These are phyloP conservation scores for Nestor notabilis DNA, from an alignment of 2,113 vertebrate species.

Conservation along the genomic window DNA sequence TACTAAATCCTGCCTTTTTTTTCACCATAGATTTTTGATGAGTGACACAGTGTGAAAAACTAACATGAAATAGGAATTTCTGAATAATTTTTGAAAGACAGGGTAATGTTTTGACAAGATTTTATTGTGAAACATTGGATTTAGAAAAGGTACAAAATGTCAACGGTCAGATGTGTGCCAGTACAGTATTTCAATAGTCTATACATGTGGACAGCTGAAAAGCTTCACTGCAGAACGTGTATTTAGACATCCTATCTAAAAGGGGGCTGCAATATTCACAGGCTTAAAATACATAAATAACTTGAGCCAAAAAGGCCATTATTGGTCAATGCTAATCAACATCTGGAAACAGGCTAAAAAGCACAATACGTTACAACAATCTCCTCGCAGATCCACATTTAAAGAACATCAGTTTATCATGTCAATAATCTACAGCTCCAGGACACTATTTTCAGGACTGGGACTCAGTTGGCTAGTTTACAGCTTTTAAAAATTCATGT, in stretches of 20 bases:
- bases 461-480: constrained; percentile 47
- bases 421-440: constrained; percentile 69
- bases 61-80: background rate
- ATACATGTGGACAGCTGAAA: constrained; percentile 81
- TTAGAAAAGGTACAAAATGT: constrained; percentile 98
- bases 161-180: constrained; percentile 85
- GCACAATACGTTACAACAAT: constrained; percentile 79
- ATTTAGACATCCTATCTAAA: constrained; percentile 84
- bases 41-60: background rate
- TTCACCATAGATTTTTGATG: background rate
- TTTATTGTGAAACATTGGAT: constrained; percentile 95
- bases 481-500: constrained; percentile 45
- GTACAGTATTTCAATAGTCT: constrained; percentile 79
- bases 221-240: constrained; percentile 80
- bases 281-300: constrained; percentile 84
- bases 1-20: background rate
- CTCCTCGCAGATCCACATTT: constrained; percentile 68
- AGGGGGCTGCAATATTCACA: constrained; percentile 83
- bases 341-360: constrained; percentile 76
- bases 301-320: constrained; percentile 72
- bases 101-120: constrained; percentile 79
- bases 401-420: constrained; percentile 70
- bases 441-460: background rate
- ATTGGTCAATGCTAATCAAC: constrained; percentile 82
- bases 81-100: background rate